Conservation (phyloP, 2,113 vertebrate species). For the Stigmatopora argus region DNA sequence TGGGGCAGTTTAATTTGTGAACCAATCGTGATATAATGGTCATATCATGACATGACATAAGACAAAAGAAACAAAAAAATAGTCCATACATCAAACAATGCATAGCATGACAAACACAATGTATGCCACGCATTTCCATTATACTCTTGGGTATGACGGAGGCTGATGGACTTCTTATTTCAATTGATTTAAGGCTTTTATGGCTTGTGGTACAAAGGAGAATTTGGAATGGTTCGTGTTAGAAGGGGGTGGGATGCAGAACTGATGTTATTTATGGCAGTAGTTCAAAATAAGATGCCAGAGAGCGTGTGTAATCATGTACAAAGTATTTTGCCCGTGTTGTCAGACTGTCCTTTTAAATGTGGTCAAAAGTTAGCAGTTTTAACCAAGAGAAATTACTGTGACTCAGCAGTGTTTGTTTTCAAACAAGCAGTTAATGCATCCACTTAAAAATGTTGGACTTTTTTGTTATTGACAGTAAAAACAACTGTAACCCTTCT, state of each 20-base stretch:
- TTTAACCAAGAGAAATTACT: neutral
- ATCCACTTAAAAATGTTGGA: too few relatives aligned
- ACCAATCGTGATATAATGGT: too few relatives aligned
- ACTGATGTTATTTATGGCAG: too few relatives aligned
- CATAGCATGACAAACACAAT: neutral
- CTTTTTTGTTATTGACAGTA: too few relatives aligned
- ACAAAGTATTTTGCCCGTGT: too few relatives aligned
- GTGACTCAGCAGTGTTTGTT: neutral
- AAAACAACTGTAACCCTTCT: neutral
- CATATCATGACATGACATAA: too few relatives aligned
- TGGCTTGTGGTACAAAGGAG: neutral
- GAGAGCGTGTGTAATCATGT: too few relatives aligned
- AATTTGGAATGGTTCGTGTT: neutral
- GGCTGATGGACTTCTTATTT: neutral
- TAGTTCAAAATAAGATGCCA: too few relatives aligned
- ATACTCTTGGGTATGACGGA: neutral
- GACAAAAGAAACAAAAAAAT: neutral
- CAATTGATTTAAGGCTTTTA: neutral
- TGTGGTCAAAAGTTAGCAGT: neutral
- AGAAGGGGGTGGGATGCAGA: too few relatives aligned
- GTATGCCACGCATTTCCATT: neutral
- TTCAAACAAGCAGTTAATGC: neutral
- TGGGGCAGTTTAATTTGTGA: too few relatives aligned
- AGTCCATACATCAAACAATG: neutral
- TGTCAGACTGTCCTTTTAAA: too few relatives aligned